phyloP scores from a whole-genome alignment of 2,113 vertebrate genomes.

The Gasterosteus aculeatus region DNA sequence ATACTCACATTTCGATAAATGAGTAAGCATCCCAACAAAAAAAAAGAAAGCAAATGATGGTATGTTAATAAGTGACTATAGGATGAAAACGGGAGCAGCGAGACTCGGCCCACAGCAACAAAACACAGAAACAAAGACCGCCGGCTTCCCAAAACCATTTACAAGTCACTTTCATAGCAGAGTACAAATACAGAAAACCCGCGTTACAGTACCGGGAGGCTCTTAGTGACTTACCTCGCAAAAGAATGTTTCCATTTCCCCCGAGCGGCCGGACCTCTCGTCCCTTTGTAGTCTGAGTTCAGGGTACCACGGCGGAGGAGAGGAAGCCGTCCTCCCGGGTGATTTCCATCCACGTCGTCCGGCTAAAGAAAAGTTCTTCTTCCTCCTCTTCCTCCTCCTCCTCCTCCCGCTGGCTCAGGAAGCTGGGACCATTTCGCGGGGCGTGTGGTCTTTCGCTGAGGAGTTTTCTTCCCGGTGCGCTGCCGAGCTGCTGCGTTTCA shows the following conservation, averaged over 20 bases:
- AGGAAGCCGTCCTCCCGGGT: constrained; percentile 50
- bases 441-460: not conserved
- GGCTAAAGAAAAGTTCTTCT: constrained; percentile 32
- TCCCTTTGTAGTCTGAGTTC: constrained; percentile 75
- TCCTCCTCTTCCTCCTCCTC: not conserved
- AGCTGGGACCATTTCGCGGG: constrained; percentile 14
- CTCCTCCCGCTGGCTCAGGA: not conserved
- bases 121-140: constrained; percentile 53
- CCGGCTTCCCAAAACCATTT: not conserved
- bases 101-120: not conserved
- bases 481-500: constrained; percentile 25
- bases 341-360: constrained; percentile 62
- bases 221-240: constrained; percentile 46
- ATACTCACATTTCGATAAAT: not conserved
- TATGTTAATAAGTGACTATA: not conserved
- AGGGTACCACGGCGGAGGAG: constrained; percentile 72
- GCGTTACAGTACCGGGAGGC: not conserved
- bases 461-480: not conserved
- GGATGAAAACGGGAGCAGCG: not conserved
- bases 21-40: not conserved
- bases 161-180: not conserved
- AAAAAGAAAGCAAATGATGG: not conserved
- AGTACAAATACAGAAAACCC: not conserved
- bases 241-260: constrained; percentile 74
- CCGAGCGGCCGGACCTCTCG: constrained; percentile 31